A percentile compares a stretch with the other conserved stretches of the same genome.
phyloP scores from a whole-genome alignment of 2,113 vertebrate species.

The Bufo bufo region DNA sequence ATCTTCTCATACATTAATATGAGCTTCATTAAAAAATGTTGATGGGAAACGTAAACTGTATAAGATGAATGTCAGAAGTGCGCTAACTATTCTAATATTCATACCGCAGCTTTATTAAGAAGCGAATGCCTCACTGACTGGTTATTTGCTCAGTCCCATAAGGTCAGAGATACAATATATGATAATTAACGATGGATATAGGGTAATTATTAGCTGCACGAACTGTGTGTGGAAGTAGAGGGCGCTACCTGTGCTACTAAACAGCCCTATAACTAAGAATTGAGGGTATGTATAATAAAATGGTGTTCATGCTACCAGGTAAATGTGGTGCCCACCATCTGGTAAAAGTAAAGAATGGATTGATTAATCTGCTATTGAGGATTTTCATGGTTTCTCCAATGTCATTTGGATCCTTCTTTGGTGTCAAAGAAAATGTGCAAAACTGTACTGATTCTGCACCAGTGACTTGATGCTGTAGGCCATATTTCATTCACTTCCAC shows the following conservation, averaged over 20 bases:
- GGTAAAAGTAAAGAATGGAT: neutral
- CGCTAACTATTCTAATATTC: neutral
- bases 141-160: neutral
- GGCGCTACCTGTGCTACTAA: no score
- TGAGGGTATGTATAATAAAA: no score
- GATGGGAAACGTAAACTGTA: neutral
- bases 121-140: neutral
- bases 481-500: no score
- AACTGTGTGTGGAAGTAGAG: neutral
- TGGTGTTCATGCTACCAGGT: no score
- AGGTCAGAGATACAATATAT: neutral
- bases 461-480: no score
- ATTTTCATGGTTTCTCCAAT: neutral
- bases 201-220: neutral
- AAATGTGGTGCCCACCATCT: no score
- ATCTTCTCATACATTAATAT: conserved; percentile 17
- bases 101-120: neutral
- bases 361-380: neutral
- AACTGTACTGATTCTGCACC: no score
- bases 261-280: no score
- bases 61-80: neutral
- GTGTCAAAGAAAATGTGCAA: no score
- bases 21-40: neutral
- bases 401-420: no score
- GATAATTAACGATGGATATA: neutral